A percentile compares a stretch with the other conserved stretches of the same genome.
These are phyloP conservation scores for Sycobia sp. DNA, from an alignment of 1,140 invertebrate genomes.

Conservation along the genomic window DNA sequence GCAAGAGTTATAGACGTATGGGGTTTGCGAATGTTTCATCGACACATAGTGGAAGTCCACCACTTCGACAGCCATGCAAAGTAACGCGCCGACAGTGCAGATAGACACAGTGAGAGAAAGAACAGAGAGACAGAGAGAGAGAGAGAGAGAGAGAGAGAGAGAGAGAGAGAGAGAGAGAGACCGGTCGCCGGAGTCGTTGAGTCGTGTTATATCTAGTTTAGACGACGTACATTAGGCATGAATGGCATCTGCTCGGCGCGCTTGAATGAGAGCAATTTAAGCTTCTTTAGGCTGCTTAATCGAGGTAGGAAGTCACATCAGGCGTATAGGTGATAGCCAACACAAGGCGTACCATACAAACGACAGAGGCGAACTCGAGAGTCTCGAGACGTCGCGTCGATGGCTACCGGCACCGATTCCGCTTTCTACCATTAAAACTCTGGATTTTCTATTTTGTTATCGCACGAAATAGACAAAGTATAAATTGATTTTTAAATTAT, in stretches of 20 bases:
- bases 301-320: conserved; percentile 61
- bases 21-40: too few species aligned
- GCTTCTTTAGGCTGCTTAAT: conserved; percentile 63
- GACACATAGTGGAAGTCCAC: too few species aligned
- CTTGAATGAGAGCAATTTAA: conserved; percentile 65
- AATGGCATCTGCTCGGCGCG: conserved; percentile 62
- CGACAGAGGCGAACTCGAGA: not conserved
- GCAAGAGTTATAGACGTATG: too few species aligned
- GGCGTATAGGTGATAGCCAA: conserved; percentile 35
- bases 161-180: not conserved
- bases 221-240: conserved; percentile 64
- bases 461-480: too few species aligned
- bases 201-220: conserved; percentile 62
- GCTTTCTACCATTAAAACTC: conserved; percentile 20
- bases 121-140: not conserved
- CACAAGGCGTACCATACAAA: conserved; percentile 27
- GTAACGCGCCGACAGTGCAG: not conserved
- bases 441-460: not conserved
- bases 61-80: too few species aligned
- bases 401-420: not conserved
- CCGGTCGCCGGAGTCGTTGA: conserved; percentile 50
- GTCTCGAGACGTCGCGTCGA: too few species aligned
- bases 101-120: not conserved
- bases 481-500: too few species aligned
- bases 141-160: not conserved